Base-by-base conservation (phyloP, 2,888 invertebrate species). In the Callyntrura guangdongensis region DNA sequence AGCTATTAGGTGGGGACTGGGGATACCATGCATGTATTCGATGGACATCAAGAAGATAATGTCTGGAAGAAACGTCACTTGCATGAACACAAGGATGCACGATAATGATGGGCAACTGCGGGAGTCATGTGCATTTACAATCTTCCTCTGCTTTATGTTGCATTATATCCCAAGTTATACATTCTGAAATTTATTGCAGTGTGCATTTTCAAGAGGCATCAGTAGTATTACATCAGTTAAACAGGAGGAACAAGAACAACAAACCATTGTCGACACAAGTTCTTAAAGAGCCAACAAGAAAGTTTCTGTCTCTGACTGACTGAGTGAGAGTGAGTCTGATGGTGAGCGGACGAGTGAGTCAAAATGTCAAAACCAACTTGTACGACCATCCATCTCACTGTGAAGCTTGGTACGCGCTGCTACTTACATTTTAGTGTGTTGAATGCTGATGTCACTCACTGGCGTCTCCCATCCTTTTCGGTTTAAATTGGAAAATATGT, bases 311-410 rank as follows among this genome's bases (percentile, higher is more conserved):
- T 36, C 36, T 36, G 36, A 36, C 36, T 36, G 36, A 36, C 36
- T 36, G 36, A 36, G 36, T 36, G 36, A 36, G 53, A 36, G 53
- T 79, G 22, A 8, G 25, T 79, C 79, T 69, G 72, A 36, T 22
- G 56, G 12, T 25, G 79, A 72, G 17, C 47, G 79, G 56, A 79
- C 53, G 79, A 79, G 25, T 72, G 77, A 90, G 85, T 90, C 84
- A 90, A 90, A 85, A 90, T 90, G 90, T 90, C 90, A 90, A 79
- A 90, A 84, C 69, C 90, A 90, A 77, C 53, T 86, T 85, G 56
- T 1, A 67, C 56, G 49, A 79, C 77, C 84, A 89, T 89, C 89
- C 89, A 89, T 85, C 89, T 25, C 49, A 22, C 25, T 6, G n/a
- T 49, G n/a, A 67, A 67, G 22, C 49, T 25, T n/a, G n/a, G 12